Conservation (phyloP, 2,888 invertebrate genomes). For the Lasioglossum figueresi region DNA sequence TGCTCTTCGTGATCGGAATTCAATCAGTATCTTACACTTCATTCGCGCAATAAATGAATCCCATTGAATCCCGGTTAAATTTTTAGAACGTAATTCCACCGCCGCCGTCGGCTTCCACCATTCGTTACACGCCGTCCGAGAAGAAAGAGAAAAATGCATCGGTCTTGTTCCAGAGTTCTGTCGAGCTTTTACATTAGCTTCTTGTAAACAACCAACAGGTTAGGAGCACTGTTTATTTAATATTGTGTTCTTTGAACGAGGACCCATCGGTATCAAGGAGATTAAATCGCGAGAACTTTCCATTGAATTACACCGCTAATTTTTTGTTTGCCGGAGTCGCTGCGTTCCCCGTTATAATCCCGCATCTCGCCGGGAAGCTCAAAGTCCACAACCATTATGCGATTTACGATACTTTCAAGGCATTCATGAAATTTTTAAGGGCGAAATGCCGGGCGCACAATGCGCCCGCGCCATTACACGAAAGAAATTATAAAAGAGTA, state of each 20-base stretch:
- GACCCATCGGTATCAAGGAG: neutral
- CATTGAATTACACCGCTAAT: neutral
- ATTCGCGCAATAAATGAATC: slow-evolving; percentile 31
- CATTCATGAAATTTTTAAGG: slow-evolving; percentile 9
- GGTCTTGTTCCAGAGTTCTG: neutral
- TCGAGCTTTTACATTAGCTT: neutral
- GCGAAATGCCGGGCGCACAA: slow-evolving; percentile 3
- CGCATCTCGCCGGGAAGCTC: neutral
- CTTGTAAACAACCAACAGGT: too few species aligned
- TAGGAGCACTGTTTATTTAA: neutral
- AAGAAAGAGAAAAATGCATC: neutral
- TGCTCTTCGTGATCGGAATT: slow-evolving; percentile 44
- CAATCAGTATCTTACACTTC: slow-evolving; percentile 39
- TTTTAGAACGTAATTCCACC: slow-evolving; percentile 26
- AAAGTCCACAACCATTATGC: slow-evolving; percentile 2
- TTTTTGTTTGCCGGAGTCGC: neutral
- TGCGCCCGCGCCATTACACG: slow-evolving; percentile 9
- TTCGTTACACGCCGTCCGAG: neutral
- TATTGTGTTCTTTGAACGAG: neutral
- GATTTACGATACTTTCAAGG: neutral
- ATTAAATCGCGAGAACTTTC: neutral
- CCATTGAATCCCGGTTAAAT: slow-evolving; percentile 26
- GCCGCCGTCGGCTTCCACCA: neutral
- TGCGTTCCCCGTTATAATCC: neutral
- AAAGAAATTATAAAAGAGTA: slow-evolving; percentile 12